phyloP scores from a whole-genome alignment of 2,113 vertebrate species.

The Aplodontia rufa region DNA sequence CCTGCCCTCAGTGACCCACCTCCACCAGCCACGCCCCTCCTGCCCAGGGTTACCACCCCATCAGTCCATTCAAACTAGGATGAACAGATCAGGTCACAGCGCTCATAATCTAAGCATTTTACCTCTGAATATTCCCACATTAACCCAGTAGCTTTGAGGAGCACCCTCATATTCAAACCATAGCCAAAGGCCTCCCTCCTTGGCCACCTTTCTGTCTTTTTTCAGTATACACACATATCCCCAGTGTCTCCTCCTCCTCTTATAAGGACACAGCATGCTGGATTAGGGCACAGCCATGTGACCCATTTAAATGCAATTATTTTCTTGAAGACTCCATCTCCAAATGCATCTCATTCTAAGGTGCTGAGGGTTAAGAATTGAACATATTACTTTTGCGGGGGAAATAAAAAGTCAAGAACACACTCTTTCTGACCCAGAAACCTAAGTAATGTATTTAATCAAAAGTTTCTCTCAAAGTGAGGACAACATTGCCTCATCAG shows the following conservation, averaged over 20 bases:
- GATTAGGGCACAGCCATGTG: neutral
- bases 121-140: too few relatives aligned
- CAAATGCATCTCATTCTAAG: neutral
- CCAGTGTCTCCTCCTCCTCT: neutral
- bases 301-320: neutral
- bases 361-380: neutral
- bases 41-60: too few relatives aligned
- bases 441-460: neutral
- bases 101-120: too few relatives aligned
- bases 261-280: neutral
- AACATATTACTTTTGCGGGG: fast-evolving
- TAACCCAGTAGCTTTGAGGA: too few relatives aligned
- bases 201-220: neutral
- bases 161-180: too few relatives aligned
- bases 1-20: too few relatives aligned
- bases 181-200: neutral
- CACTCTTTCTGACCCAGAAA: neutral
- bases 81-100: too few relatives aligned
- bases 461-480: neutral
- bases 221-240: neutral
- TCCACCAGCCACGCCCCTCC: too few relatives aligned
- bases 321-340: neutral
- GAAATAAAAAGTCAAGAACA: neutral
- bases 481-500: neutral
- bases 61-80: too few relatives aligned